Evolutionary conservation across 2,888 invertebrate genomes (phyloP).

Genomic region (Oscheius onirici): DNA sequence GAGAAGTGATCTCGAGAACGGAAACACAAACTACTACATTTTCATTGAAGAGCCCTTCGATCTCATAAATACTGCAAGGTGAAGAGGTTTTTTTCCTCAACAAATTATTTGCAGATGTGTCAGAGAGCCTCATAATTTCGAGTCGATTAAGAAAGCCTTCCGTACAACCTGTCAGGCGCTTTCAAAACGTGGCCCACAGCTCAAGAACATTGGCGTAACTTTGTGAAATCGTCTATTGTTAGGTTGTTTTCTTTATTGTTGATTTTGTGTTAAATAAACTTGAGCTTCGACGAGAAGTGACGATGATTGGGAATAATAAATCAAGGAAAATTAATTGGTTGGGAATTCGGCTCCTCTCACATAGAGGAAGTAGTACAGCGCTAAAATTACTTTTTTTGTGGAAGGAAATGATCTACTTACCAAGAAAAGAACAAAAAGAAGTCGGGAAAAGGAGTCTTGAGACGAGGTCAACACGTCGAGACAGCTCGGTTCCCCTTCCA

Average conservation of each 20-base stretch:
- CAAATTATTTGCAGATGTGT: neutral
- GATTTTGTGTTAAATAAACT: slow-evolving; percentile 3
- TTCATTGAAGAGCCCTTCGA: slow-evolving; percentile 70
- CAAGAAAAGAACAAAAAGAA: slow-evolving; percentile 54
- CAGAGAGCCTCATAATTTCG: neutral
- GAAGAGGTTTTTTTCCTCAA: neutral
- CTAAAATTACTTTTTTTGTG: slow-evolving; percentile 46
- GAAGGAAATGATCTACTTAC: slow-evolving; percentile 36
- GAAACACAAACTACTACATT: slow-evolving; percentile 40
- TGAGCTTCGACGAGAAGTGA: slow-evolving; percentile 26
- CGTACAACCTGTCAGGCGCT: neutral
- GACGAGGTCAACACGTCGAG: slow-evolving; percentile 67
- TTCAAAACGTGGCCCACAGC: neutral
- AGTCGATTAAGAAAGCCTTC: slow-evolving; percentile 3
- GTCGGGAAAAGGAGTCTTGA: slow-evolving; percentile 64
- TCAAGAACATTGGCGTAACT: slow-evolving; percentile 6
- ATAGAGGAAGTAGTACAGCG: slow-evolving; percentile 66
- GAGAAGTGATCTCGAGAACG: neutral
- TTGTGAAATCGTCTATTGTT: neutral
- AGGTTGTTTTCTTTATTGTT: slow-evolving; percentile 7
- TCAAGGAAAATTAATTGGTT: neutral
- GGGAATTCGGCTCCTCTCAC: slow-evolving; percentile 41
- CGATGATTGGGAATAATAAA: neutral
- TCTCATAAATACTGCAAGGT: slow-evolving; percentile 63
- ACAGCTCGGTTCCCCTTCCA: slow-evolving; percentile 56